Conservation (phyloP, 1,140 invertebrate species). For the Plutomurus gul region DNA sequence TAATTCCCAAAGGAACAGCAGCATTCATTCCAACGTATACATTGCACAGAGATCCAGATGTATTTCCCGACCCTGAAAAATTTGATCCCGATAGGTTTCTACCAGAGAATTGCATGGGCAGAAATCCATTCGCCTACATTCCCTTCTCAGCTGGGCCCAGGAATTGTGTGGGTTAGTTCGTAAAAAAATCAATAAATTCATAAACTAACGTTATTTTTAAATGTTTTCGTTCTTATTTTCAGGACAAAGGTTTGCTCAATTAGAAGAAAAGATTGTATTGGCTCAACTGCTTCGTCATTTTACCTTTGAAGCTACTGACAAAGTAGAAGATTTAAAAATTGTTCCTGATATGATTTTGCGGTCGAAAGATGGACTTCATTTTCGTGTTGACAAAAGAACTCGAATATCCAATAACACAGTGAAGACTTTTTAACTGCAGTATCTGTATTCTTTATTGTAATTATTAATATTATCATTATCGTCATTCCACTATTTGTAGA, state of each 20-base stretch:
- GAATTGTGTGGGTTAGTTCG: conserved; percentile 58
- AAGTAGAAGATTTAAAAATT: conserved; percentile 64
- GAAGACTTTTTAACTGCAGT: too few relatives aligned
- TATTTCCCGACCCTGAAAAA: conserved; percentile 67
- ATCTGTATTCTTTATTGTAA: too few relatives aligned
- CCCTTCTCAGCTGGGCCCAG: conserved; percentile 62
- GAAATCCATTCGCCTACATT: conserved; percentile 26
- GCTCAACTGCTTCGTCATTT: conserved; percentile 57
- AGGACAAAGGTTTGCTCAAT: conserved; percentile 63
- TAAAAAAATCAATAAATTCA: background rate
- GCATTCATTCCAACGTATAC: too few relatives aligned
- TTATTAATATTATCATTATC: too few relatives aligned
- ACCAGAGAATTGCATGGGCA: conserved; percentile 24
- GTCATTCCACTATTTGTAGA: too few relatives aligned
- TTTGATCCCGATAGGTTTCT: conserved; percentile 65
- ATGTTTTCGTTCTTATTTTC: conserved; percentile 3
- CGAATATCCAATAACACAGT: too few relatives aligned
- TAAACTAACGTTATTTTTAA: background rate
- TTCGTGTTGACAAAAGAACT: background rate
- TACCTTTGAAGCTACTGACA: conserved; percentile 63
- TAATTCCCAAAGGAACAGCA: too few relatives aligned
- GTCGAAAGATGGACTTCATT: background rate
- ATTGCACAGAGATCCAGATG: conserved; percentile 70
- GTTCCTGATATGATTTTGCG: background rate
- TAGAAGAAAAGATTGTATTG: conserved; percentile 65